Evolutionary conservation across 2,113 vertebrate genomes (phyloP), one percentile per base, ranked within the genome.

Genomic region (Mus pahari): DNA sequence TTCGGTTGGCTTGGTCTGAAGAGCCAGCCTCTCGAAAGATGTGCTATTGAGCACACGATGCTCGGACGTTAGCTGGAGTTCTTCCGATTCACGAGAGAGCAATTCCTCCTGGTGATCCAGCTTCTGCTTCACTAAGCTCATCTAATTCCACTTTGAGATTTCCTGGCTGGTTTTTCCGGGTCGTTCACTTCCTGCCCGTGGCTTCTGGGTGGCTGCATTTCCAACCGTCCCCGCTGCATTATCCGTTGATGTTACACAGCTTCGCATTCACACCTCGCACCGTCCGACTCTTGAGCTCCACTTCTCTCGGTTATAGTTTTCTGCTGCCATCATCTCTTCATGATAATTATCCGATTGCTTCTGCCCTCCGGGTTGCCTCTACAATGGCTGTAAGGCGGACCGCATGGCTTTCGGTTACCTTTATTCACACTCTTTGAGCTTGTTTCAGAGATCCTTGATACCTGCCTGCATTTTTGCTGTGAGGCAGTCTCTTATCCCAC

Each of bases 271-370:
- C 98, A 99, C 93, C 98, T 98, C 95, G 99, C 92, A 9, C 99
- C 99, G 89, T 99, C 26, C 98, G 98, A 89, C 83, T 98, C 98
- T 99, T 99, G 22, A 99, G 98, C 81, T 99, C 99, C 74, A 99
- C 98, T 95, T 99, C 71, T 99, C 99, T 77, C 99, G 99, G 90
- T 99, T 98, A 91, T 98, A 98, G 95, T 95, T 98, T 33, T 68
- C 31, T 33, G 31, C 26, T 33, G 66, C 66, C 4, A 28, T 64
- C 4, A 36, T 68, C 31, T 68, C 31, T 33, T 68, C 66, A 17
- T 33, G 66, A 16, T 36, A 33, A 36, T 36, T 68, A 68, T 33
- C 33, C 11, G 2, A 68, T 68, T 68, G 66, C 4, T 36, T 68
- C 13, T 68, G 66, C 66, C 66, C 31, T 36, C 66, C 66, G 13